Conservation (phyloP, 2,797 vertebrate genomes). For the Lutra lutra region DNA sequence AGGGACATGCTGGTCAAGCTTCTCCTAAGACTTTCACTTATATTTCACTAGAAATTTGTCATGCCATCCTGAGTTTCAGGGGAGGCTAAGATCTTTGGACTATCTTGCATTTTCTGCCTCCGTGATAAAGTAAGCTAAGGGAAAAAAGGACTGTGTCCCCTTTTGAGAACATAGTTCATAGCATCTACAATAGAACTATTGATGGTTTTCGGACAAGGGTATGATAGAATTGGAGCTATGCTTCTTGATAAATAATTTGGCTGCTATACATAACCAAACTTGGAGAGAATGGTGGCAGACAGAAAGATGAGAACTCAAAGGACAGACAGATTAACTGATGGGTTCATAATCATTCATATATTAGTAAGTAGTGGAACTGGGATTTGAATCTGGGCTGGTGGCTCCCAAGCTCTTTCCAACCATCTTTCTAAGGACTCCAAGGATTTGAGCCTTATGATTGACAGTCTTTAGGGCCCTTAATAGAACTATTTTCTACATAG, state of each 20-base stretch:
- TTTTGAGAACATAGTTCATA: not conserved
- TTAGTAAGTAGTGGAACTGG: not conserved
- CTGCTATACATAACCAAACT: not conserved
- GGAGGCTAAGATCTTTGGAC: not conserved
- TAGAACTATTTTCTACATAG: not conserved
- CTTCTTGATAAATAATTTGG: not conserved
- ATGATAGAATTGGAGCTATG: not conserved
- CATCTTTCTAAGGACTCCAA: not conserved
- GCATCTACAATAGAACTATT: not conserved
- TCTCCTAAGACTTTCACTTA: not conserved
- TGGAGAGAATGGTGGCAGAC: not conserved
- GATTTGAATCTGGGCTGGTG: not conserved
- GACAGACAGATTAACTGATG: not conserved
- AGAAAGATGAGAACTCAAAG: not conserved
- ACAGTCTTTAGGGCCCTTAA: not conserved
- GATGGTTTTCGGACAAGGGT: not conserved
- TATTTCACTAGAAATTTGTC: not conserved
- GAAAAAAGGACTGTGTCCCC: not conserved
- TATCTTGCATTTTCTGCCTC: not conserved
- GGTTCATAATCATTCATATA: not conserved
- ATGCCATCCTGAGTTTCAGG: not conserved
- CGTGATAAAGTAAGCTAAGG: not conserved
- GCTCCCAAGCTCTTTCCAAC: not conserved
- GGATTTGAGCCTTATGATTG: not conserved
- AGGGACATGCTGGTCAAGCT: not conserved